phyloP scores from a whole-genome alignment of 2,888 invertebrate species.

The Drosophila mercatorum region DNA sequence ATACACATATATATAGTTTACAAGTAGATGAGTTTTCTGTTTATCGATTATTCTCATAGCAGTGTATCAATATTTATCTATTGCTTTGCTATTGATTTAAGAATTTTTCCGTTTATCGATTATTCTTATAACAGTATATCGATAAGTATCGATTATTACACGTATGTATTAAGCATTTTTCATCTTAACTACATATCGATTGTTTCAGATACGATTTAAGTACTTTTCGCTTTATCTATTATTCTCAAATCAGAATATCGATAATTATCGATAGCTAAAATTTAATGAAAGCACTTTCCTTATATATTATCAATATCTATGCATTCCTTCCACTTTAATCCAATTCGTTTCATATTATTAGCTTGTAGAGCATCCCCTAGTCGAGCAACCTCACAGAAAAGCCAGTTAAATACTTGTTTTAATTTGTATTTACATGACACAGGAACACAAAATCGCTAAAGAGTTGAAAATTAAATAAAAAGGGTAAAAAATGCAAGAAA shows the following conservation, averaged over 20 bases:
- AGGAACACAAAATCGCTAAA: constrained; percentile 34
- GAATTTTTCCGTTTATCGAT: no score
- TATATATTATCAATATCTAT: no score
- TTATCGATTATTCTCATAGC: not conserved
- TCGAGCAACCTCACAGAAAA: not conserved
- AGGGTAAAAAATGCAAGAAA: not conserved
- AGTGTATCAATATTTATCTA: not conserved
- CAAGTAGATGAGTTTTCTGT: not conserved
- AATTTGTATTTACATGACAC: constrained; percentile 68
- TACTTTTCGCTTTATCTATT: no score
- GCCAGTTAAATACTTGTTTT: constrained; percentile 23
- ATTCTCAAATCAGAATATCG: no score
- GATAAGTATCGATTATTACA: no score
- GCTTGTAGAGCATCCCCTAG: not conserved
- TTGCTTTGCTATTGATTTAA: not conserved
- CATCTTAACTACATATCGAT: no score
- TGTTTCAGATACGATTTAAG: no score
- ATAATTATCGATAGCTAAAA: no score
- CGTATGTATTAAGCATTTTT: no score
- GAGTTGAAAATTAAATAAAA: constrained; percentile 44
- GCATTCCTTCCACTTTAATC: not conserved
- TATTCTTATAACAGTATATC: no score
- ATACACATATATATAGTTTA: not conserved
- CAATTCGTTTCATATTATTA: not conserved
- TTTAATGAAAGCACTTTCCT: no score